Evolutionary conservation across 2,113 vertebrate species (phyloP), one percentile per base, ranked within the genome.

Genomic region (Serranochromis macrocephalus): DNA sequence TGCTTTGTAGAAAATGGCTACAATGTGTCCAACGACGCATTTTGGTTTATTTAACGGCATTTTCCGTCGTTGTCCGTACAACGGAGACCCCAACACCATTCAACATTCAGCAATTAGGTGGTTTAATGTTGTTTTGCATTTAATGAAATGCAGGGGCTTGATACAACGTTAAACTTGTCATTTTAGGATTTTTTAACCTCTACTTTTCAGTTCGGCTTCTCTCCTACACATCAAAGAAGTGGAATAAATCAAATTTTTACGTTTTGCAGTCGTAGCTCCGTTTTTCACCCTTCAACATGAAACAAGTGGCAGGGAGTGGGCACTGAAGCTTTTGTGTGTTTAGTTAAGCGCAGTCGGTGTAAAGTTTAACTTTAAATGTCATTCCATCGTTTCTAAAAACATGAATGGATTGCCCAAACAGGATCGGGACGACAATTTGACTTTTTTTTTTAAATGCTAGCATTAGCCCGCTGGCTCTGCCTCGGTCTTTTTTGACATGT

Each of bases 131-230:
- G 1, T 3, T 2, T 49, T 14, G 14, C 2, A 29, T 85, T 78
- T 45, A 2, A 3, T 33, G 3, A 36, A 16, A 49, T 24, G 0
- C 7, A 11, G 3, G 4, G 1, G 9, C 3, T 2, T 38, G 3
- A 2, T 40, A 33, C 2, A 26, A 33, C 21, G 4, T 3, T 6
- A 11, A 10, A 7, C 1, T 26, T 3, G 49, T 9, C 6, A 13
- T 54, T 57, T 81, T 57, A 16, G 1, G 21, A 29, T 19, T 63
- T 11, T 1, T 9, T 68, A 4, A 6, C 6, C 13, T 49, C 9
- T 6, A 11, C 4, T 61, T 45, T 81, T 81, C 2, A 40, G 58
- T 19, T 90, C 80, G 84, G 63, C 33, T 26, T 1, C 9, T 3
- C 14, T 87, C 3, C 1, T 9, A 2, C 38, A 29, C 13, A 9